Percentiles rank a stretch among this genome's conserved stretches.
Evolutionary conservation across 2,888 invertebrate species (phyloP).

Genomic region (Drosophila rellima): DNA sequence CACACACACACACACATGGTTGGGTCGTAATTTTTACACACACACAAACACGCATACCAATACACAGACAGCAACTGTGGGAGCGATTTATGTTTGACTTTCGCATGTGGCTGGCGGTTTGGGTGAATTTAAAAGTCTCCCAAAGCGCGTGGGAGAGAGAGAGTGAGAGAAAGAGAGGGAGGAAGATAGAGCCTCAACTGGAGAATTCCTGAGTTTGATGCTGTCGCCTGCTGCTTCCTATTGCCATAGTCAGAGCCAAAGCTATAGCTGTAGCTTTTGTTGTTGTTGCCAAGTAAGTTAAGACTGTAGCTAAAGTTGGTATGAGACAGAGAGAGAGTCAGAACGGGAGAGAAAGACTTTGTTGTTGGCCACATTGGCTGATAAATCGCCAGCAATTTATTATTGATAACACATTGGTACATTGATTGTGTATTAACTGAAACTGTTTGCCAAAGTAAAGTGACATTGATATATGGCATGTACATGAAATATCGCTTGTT

Average conservation of each 20-base stretch:
- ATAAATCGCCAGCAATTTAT: slow-evolving; percentile 81
- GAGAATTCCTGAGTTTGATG: slow-evolving; percentile 37
- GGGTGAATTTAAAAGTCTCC: slow-evolving; percentile 71
- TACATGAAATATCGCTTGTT: slow-evolving; percentile 80
- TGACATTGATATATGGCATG: slow-evolving; percentile 81
- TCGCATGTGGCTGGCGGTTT: slow-evolving; percentile 77
- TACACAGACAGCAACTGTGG: slow-evolving; percentile 17
- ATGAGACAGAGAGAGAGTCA: slow-evolving; percentile 12
- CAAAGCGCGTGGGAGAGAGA: slow-evolving; percentile 36
- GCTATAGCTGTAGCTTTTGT: slow-evolving; percentile 1
- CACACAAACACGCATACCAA: slow-evolving; percentile 30
- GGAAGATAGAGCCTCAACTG: slow-evolving; percentile 35
- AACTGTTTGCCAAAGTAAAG: slow-evolving; percentile 82
- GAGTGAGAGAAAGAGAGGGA: background rate
- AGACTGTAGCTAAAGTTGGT: slow-evolving; percentile 43
- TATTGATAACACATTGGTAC: slow-evolving; percentile 83
- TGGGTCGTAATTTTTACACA: slow-evolving; percentile 66
- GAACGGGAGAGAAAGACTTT: slow-evolving; percentile 8
- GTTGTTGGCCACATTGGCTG: slow-evolving; percentile 67
- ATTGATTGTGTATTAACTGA: slow-evolving; percentile 82
- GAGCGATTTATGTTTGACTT: slow-evolving; percentile 83
- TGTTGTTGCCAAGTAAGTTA: slow-evolving; percentile 57
- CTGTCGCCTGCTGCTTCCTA: slow-evolving; percentile 57
- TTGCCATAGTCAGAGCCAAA: slow-evolving; percentile 10
- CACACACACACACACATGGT: slow-evolving; percentile 20